Conservation (phyloP, 2,888 invertebrate genomes). For the Calameuta idolon region DNA sequence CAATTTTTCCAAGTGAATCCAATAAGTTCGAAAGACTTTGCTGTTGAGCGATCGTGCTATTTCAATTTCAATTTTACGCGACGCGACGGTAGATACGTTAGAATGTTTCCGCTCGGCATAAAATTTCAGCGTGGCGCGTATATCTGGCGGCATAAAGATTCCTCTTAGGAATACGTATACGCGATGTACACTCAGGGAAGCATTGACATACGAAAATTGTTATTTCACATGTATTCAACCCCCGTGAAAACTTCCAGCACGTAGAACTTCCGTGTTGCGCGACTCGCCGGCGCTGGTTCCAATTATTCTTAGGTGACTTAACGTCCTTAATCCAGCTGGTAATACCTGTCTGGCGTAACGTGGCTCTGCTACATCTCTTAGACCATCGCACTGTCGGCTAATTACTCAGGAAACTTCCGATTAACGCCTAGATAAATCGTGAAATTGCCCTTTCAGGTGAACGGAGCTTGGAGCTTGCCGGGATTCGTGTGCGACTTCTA, state of each 20-base stretch:
- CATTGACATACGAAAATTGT: background rate
- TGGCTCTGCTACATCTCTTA: background rate
- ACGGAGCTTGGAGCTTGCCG: constrained; percentile 91
- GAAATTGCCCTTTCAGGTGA: constrained; percentile 74
- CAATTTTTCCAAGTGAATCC: background rate
- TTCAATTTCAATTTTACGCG: background rate
- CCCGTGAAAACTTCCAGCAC: background rate
- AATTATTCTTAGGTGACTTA: background rate
- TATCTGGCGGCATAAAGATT: background rate
- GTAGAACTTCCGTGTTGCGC: background rate
- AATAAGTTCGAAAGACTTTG: background rate
- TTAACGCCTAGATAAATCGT: background rate
- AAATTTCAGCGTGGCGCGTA: background rate
- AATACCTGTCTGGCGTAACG: background rate
- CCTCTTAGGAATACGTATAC: background rate
- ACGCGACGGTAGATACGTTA: background rate
- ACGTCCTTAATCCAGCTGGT: background rate
- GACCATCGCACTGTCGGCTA: background rate
- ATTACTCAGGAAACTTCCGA: background rate
- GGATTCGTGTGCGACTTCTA: constrained; percentile 95
- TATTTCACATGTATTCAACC: background rate
- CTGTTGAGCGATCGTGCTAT: background rate
- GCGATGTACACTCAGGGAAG: background rate
- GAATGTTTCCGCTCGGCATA: background rate
- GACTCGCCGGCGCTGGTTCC: background rate